Percentiles rank a stretch among this genome's conserved stretches.
Conservation (phyloP, 2,888 invertebrate species). For the Heterodera filipjevi region DNA sequence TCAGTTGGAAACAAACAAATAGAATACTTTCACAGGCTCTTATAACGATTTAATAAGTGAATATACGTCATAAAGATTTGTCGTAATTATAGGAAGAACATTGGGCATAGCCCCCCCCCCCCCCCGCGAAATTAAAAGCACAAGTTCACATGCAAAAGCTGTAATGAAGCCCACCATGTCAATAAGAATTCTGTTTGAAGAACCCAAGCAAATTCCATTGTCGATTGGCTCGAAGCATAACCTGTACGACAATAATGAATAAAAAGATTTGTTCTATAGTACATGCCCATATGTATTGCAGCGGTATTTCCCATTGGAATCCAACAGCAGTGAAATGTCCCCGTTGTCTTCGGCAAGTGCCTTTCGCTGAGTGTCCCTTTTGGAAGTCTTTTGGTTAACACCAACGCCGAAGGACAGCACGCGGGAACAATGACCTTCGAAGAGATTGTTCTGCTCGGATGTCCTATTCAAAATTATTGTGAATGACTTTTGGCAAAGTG, state of each 20-base stretch:
- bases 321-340: constrained; percentile 24
- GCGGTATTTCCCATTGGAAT: constrained; percentile 25
- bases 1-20: no score
- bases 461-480: neutral
- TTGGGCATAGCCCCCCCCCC: no score
- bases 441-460: neutral
- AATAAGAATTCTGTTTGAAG: constrained; percentile 23
- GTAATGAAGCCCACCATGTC: constrained; percentile 32
- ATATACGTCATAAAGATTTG: no score
- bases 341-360: neutral
- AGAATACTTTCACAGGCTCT: no score
- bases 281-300: constrained; percentile 41
- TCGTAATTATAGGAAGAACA: no score
- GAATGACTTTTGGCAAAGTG: neutral
- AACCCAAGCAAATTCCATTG: constrained; percentile 29
- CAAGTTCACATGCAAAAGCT: no score
- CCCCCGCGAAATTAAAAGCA: no score
- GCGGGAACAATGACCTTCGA: constrained; percentile 30
- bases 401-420: constrained; percentile 35
- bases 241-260: neutral
- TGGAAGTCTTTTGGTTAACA: constrained; percentile 22
- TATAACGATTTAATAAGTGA: no score
- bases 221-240: constrained; percentile 32
- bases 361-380: neutral
- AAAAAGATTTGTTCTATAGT: neutral